A percentile compares a stretch with the other conserved stretches of the same genome.
Evolutionary conservation across 2,113 vertebrate genomes (phyloP).

Genomic region (Hemiprocne comata): DNA sequence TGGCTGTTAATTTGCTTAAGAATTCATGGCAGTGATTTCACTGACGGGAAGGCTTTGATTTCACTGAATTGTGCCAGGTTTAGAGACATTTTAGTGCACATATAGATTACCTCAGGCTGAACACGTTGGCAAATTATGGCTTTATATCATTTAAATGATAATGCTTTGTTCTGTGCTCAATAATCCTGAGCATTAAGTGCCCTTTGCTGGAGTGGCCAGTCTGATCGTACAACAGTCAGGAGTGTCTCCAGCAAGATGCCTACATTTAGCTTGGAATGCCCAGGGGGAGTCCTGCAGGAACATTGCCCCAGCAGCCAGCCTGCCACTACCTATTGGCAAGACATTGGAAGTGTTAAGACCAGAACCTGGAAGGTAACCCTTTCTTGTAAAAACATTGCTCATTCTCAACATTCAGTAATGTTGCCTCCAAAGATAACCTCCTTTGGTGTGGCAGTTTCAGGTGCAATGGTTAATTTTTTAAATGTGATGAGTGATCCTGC

Average conservation of each 20-base stretch:
- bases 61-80: background rate
- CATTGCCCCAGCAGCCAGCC: background rate
- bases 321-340: background rate
- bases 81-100: background rate
- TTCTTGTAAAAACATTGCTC: background rate
- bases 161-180: background rate
- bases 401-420: background rate
- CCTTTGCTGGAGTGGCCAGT: background rate
- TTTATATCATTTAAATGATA: background rate
- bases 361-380: background rate
- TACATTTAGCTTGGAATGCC: background rate
- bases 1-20: background rate
- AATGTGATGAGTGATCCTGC: background rate
- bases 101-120: background rate
- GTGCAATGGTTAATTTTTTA: background rate
- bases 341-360: background rate
- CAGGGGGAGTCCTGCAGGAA: too few relatives aligned
- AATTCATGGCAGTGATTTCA: background rate
- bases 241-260: background rate
- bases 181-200: too few relatives aligned
- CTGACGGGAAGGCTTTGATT: constrained; percentile 30
- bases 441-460: background rate
- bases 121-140: background rate
- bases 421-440: background rate
- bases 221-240: accelerated